Percentiles rank a stretch among this genome's conserved stretches.
phyloP scores from a whole-genome alignment of 1,140 invertebrate genomes.

The Temnothorax nylanderi region DNA sequence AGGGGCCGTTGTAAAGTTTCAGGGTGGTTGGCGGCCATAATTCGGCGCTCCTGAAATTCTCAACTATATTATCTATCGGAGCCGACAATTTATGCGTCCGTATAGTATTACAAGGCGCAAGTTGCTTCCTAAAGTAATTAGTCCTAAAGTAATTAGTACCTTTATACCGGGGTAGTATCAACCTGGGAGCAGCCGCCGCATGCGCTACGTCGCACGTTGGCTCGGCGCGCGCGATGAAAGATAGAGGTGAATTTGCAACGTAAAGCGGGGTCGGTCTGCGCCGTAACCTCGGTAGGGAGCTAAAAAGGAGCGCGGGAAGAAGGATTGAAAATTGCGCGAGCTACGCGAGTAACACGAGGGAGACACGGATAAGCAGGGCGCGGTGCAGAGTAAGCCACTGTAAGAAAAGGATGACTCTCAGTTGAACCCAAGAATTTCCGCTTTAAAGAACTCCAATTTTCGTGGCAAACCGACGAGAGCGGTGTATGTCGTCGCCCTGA shows the following conservation, averaged over 20 bases:
- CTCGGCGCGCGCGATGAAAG: conserved; percentile 28
- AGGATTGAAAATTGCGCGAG: conserved; percentile 27
- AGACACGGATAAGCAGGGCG: neutral
- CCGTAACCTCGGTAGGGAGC: neutral
- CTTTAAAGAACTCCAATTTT: conserved; percentile 73
- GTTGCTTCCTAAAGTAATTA: conserved; percentile 71
- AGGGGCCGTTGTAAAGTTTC: conserved; percentile 9
- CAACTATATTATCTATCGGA: conserved; percentile 65
- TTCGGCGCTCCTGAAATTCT: conserved; percentile 57
- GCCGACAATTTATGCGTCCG: conserved; percentile 63
- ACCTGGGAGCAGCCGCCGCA: conserved; percentile 55
- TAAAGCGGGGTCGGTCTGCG: neutral
- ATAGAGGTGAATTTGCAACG: conserved; percentile 45
- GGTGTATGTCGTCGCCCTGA: neutral
- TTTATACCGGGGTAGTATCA: conserved; percentile 68
- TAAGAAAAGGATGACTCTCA: neutral
- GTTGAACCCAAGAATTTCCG: conserved; percentile 8
- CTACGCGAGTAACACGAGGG: neutral
- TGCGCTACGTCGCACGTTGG: conserved; percentile 51
- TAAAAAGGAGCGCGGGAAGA: conserved; percentile 13
- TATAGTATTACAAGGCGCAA: conserved; percentile 64
- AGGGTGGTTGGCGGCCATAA: conserved; percentile 34
- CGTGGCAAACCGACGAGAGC: conserved; percentile 68
- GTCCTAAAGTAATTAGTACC: conserved; percentile 71
- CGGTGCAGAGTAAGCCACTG: neutral